These are phyloP conservation scores for Brachyhypopomus gauderio DNA, from an alignment of 2,113 vertebrate genomes.

Conservation along the genomic window DNA sequence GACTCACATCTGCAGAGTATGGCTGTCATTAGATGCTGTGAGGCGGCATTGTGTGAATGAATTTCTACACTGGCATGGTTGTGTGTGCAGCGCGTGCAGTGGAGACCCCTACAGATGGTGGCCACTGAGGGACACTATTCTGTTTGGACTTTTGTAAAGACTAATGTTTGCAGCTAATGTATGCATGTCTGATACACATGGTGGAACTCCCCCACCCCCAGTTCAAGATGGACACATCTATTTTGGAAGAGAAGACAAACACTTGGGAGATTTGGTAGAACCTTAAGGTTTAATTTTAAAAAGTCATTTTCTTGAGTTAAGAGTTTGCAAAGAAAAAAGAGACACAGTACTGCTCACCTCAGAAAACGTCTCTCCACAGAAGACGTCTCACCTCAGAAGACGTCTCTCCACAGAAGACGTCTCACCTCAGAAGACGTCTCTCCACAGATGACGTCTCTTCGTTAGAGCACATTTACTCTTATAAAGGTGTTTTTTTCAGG, in stretches of 20 bases:
- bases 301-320: background rate
- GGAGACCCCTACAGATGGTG: slow-evolving; percentile 75
- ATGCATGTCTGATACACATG: slow-evolving; percentile 78
- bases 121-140: slow-evolving; percentile 78
- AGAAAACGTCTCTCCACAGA: background rate
- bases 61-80: slow-evolving; percentile 62
- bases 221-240: slow-evolving; percentile 57
- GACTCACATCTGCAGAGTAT: slow-evolving; percentile 11
- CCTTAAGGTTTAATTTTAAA: slow-evolving; percentile 64
- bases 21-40: slow-evolving; percentile 23
- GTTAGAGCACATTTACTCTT: no score
- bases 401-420: no score
- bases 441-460: no score
- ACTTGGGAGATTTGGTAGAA: slow-evolving; percentile 67
- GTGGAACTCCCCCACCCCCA: slow-evolving; percentile 70
- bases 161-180: slow-evolving; percentile 70
- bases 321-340: slow-evolving; percentile 5
- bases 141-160: slow-evolving; percentile 78
- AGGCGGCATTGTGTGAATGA: slow-evolving; percentile 50
- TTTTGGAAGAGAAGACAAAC: slow-evolving; percentile 68
- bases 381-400: no score
- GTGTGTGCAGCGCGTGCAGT: slow-evolving; percentile 72
- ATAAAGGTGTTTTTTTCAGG: background rate
- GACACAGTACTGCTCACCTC: background rate
- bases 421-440: no score